phyloP scores from a whole-genome alignment of 2,797 vertebrate species.

The Silurus lanzhouensis region DNA sequence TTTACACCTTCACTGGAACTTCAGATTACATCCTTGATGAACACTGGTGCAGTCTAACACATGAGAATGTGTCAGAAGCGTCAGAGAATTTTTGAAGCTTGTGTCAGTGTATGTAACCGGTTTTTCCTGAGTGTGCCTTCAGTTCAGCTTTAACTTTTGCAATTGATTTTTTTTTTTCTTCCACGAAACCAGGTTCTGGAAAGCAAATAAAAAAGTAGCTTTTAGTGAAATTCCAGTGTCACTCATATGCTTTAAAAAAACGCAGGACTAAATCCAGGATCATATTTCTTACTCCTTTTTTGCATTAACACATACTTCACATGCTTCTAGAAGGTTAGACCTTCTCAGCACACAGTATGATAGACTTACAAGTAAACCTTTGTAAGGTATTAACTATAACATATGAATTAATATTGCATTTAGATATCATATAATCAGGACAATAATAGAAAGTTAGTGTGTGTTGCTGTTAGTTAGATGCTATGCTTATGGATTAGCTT shows the following conservation, averaged over 20 bases:
- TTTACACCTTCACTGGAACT: constrained; percentile 23
- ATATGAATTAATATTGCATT: not conserved
- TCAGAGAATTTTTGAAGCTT: constrained; percentile 12
- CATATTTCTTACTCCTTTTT: constrained; percentile 4
- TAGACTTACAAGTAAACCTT: not conserved
- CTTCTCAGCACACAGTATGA: not conserved
- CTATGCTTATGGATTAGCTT: not conserved
- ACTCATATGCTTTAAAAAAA: constrained; percentile 24
- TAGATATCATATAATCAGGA: not conserved
- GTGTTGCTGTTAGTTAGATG: not conserved
- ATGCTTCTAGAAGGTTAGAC: not conserved
- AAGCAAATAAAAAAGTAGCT: constrained; percentile 3
- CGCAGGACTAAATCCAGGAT: constrained; percentile 15
- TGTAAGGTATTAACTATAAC: too few relatives aligned
- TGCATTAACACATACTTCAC: not conserved
- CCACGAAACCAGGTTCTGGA: not conserved
- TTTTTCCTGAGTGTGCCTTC: not conserved
- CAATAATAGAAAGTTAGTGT: not conserved
- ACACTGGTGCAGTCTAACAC: not conserved
- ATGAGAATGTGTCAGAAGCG: constrained; percentile 13
- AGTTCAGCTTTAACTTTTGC: not conserved
- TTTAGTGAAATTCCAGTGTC: constrained; percentile 26
- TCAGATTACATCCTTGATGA: constrained; percentile 20
- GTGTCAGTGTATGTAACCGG: constrained; percentile 15
- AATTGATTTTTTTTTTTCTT: not conserved